Evolutionary conservation across 2,888 invertebrate species (phyloP).

Genomic region (Mythimna loreyi): DNA sequence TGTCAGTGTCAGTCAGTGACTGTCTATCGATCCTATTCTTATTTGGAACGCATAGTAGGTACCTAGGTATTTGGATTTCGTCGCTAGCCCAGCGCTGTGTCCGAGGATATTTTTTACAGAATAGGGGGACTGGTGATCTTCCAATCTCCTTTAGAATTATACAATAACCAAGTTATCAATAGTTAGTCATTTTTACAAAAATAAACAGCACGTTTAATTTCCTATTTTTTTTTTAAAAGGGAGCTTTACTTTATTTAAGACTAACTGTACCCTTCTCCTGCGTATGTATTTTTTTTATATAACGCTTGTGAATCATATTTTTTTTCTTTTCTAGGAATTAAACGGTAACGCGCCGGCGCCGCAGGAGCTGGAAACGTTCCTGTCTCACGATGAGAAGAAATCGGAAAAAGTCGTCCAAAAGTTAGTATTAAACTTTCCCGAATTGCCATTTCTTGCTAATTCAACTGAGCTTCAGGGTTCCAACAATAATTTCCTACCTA

Average conservation of each 20-base stretch:
- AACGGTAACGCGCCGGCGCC: constrained; percentile 85
- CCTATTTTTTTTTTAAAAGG: neutral
- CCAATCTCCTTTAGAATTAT: neutral
- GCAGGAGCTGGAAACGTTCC: constrained; percentile 95
- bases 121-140: no score
- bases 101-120: no score
- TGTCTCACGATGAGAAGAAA: constrained; percentile 93
- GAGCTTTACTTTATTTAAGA: no score
- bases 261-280: no score
- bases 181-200: no score
- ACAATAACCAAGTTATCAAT: neutral
- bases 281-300: neutral
- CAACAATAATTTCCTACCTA: neutral
- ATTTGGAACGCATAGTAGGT: no score
- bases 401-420: constrained; percentile 89
- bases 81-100: no score
- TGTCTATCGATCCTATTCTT: no score
- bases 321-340: constrained; percentile 77
- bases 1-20: no score
- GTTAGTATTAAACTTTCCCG: constrained; percentile 77
- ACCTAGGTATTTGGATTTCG: no score
- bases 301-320: neutral
- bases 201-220: neutral
- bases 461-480: neutral
- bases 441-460: neutral